Percentiles rank a stretch among this genome's conserved stretches.
Evolutionary conservation across 2,113 vertebrate genomes (phyloP).

Genomic region (Prionailurus viverrinus): DNA sequence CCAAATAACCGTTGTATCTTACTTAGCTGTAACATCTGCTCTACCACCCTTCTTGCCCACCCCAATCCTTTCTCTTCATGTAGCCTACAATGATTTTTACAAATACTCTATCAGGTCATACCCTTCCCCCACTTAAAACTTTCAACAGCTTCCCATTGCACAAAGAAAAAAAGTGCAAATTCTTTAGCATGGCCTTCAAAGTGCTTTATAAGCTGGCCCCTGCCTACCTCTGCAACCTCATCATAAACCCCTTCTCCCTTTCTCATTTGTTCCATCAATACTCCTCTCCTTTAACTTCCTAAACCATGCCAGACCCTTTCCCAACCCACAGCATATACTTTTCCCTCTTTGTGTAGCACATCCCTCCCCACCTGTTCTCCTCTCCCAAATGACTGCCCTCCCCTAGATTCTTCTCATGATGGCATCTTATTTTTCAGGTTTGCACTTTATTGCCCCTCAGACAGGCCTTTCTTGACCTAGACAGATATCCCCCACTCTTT

Average conservation of each 20-base stretch:
- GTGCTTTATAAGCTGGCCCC: background rate
- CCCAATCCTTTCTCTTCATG: background rate
- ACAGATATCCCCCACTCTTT: background rate
- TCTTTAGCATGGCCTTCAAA: background rate
- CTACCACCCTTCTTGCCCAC: background rate
- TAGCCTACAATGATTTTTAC: background rate
- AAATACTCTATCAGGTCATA: background rate
- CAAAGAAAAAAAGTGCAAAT: background rate
- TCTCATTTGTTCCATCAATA: background rate
- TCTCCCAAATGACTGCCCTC: background rate
- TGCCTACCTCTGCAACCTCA: background rate
- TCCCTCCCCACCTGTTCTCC: background rate
- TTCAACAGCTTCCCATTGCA: background rate
- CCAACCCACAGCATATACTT: background rate
- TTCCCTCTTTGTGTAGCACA: background rate
- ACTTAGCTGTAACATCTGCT: background rate
- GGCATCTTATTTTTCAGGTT: background rate
- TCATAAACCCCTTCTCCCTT: background rate
- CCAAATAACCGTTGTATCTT: background rate
- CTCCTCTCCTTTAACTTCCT: background rate
- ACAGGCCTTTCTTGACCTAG: background rate
- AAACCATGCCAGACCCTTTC: background rate
- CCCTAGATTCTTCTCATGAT: background rate
- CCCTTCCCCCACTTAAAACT: background rate
- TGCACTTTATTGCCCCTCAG: background rate